Evolutionary conservation across 2,888 invertebrate species (phyloP).

Genomic region (Phrixothrix hirtus): DNA sequence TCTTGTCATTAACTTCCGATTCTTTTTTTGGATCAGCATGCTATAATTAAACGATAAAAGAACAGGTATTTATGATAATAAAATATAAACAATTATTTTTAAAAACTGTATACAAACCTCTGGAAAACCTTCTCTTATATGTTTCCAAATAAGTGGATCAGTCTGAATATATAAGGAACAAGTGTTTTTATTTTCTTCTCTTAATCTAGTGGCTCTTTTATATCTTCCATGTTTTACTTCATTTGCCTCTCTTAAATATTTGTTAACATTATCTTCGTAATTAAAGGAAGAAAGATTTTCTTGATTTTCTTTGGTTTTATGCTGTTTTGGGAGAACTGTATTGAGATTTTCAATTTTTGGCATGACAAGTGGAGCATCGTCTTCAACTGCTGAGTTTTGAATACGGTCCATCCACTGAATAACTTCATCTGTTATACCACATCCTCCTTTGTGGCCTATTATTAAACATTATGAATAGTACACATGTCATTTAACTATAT

Average conservation of each 20-base stretch:
- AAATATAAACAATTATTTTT: no score
- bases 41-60: no score
- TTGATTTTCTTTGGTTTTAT: conserved; percentile 30
- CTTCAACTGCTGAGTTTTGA: conserved; percentile 75
- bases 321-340: conserved; percentile 22
- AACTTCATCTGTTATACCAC: conserved; percentile 85
- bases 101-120: conserved; percentile 65
- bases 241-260: conserved; percentile 80
- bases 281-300: conserved; percentile 15
- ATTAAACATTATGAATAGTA: conserved; percentile 41
- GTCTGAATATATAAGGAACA: conserved; percentile 97
- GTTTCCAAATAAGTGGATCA: conserved; percentile 96
- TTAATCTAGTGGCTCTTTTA: conserved; percentile 58
- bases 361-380: conserved; percentile 54
- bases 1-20: conserved; percentile 79
- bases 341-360: conserved; percentile 35
- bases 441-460: conserved; percentile 81
- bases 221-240: conserved; percentile 45
- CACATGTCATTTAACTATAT: no score
- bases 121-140: conserved; percentile 80
- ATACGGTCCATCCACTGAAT: conserved; percentile 92
- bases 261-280: conserved; percentile 65
- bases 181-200: conserved; percentile 80
- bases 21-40: conserved; percentile 71
- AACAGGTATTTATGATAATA: no score